Evolutionary conservation across 1,140 invertebrate species (phyloP), one percentile per base, ranked within the genome.

Genomic region (Megalonaias nervosa): DNA sequence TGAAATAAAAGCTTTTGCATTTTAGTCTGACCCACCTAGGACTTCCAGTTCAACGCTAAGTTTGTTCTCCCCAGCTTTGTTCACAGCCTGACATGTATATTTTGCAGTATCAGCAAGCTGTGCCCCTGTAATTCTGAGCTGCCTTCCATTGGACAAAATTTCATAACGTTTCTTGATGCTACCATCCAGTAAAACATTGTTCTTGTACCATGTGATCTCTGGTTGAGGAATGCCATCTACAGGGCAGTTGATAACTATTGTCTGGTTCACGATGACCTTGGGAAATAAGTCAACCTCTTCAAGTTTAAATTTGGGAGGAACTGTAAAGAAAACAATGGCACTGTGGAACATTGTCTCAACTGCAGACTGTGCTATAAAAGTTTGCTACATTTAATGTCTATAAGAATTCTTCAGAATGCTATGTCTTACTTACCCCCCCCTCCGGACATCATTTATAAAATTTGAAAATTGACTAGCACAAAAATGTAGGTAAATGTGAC

Each of bases 211-310:
- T 3, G 81, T 83, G 61, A 93, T 89, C 14, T 86, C 83, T 56
- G 92, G 92, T 21, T 72, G 75, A 12, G 93, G 93, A 74, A 90
- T 89, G 13, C 92, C 92, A 61, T 82, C 84, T 12, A 91, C 91
- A 16, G 87, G 87, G 75, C 93, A 93, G 62, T 90, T 89, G 11
- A 93, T 76, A 11, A 86, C 81, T 3, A 91, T 76, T 13, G 90
- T 86, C 55, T 85, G 85, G 74, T 91, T 90, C 3, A 90, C 75
- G 21, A 91, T 87, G 5, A 92, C 90, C 11, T 86, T 85, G 1
- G 90, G 85, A 21, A 89, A 87, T 16, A 80, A 26, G 62, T 85
- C 77, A 1, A 88, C 75, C 3, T 82, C 82, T 19, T 81, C 77
- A 38, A 67, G 61, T 9, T 82, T 68, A 55, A 91, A 89, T 15